These are phyloP conservation scores for Stichodactyla mertensii DNA, from an alignment of 64 coral and sea anemone genomes.

Conservation along the genomic window DNA sequence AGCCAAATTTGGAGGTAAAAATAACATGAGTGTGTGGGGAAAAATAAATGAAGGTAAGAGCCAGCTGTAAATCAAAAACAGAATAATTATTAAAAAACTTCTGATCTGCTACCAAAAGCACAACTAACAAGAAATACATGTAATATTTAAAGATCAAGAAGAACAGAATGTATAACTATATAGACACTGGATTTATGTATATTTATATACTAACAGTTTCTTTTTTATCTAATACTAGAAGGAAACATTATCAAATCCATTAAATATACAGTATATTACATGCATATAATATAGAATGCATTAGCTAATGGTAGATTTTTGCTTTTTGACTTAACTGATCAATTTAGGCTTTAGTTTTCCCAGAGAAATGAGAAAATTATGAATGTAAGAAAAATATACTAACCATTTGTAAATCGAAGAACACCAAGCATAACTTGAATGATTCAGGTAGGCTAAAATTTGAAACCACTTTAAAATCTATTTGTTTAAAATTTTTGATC, in stretches of 20 bases:
- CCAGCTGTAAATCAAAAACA: no score
- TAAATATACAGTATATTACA: neutral
- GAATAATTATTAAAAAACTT: no score
- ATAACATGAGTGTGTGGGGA: neutral
- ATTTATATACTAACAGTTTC: neutral
- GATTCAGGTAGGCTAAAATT: neutral
- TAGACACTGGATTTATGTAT: neutral
- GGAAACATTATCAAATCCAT: neutral
- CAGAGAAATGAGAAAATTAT: neutral
- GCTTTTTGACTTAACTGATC: neutral
- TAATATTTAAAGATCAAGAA: neutral
- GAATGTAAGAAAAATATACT: neutral
- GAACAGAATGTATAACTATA: neutral
- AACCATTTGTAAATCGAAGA: conserved; percentile 3
- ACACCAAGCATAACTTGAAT: conserved; percentile 17
- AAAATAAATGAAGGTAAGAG: neutral
- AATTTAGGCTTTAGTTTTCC: neutral
- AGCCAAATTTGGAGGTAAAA: neutral
- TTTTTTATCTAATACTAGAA: no score
- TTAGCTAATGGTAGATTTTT: neutral
- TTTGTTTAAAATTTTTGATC: neutral
- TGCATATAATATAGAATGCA: no score
- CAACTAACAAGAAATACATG: neutral
- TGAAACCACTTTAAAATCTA: neutral
- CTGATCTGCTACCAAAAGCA: neutral